Base-by-base conservation (phyloP, 2,797 vertebrate genomes). In the Danio aesculapii region DNA sequence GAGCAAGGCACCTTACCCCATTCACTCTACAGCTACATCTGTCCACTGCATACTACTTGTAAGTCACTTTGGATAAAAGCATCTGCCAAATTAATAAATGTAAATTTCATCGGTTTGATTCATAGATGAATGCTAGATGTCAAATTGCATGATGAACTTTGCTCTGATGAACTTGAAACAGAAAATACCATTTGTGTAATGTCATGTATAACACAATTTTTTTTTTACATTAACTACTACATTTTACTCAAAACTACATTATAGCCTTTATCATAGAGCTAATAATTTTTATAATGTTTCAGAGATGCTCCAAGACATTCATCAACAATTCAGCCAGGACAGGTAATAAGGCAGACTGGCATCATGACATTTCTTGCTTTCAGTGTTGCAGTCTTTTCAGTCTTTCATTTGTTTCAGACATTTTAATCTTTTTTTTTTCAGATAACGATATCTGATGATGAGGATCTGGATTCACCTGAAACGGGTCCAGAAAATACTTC, bases 331-430 rank as follows among this genome's bases (percentile, higher is more conserved):
- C 55, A 52, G 41, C 14, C 55, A 44, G 66, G 66, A 61, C 66
- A 62, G 66, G 55, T 79, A 79, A 16, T 49, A 66, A 70, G 53
- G 64, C 76, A 78, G 63, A 78, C 49, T 76, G 58, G 21, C 46
- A 64, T 8, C 59, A 61, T 8, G 74, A 76, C 62, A 62, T 79
- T 79, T 78, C 12, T 58, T 69, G 63, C 53, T 68, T 57, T 69
- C 63, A 68, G 44, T 75, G 73, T 68, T 75, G 72, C n/a, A n/a
- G n/a, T n/a, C n/a, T n/a, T n/a, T 30, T 30, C 30, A 30, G 30
- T 30, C 30, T 30, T 30, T 30, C 30, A 30, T 30, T 62, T 75
- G 46, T 75, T 75, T 64, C 58, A 75, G 59, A 75, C 58, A 63
- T 63, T 75, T 75, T 64, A 50, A 75, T 75, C 13, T 53, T 16